phyloP scores from a whole-genome alignment of 2,888 invertebrate species.

The Nomada goodeniana region DNA sequence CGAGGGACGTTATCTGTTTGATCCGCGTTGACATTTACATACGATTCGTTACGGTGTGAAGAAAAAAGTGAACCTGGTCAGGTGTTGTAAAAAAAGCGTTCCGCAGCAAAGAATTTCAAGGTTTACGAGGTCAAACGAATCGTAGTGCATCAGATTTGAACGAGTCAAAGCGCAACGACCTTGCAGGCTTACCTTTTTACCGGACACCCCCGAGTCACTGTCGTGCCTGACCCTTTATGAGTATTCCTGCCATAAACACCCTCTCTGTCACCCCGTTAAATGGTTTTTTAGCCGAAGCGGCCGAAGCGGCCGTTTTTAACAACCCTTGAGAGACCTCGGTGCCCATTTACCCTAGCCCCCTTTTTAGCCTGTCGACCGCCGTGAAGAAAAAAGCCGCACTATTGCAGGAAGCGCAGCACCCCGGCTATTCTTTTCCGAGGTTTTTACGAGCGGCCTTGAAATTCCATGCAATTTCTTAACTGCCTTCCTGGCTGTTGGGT shows the following conservation, averaged over 20 bases:
- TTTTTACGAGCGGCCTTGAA: constrained; percentile 80
- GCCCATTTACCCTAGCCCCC: constrained; percentile 40
- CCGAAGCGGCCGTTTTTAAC: constrained; percentile 77
- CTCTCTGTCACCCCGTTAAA: constrained; percentile 80
- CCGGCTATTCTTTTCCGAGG: constrained; percentile 72
- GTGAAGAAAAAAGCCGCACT: constrained; percentile 78
- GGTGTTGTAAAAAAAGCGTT: background rate
- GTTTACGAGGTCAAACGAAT: constrained; percentile 49
- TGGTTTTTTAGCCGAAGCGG: constrained; percentile 76
- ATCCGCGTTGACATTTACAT: too few relatives aligned
- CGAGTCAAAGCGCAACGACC: constrained; percentile 60
- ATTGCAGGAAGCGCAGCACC: constrained; percentile 81
- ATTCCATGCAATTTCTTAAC: constrained; percentile 77
- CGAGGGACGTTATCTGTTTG: too few relatives aligned
- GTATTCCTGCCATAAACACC: constrained; percentile 72
- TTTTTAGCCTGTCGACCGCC: constrained; percentile 47
- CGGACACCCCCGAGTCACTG: constrained; percentile 46
- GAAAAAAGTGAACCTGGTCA: background rate
- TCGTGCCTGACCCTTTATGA: constrained; percentile 67
- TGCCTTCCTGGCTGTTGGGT: constrained; percentile 70
- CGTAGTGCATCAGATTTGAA: constrained; percentile 46
- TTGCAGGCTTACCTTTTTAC: constrained; percentile 68
- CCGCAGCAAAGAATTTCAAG: constrained; percentile 24
- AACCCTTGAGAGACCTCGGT: constrained; percentile 81
- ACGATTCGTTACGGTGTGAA: background rate